Percentiles rank a stretch among this genome's conserved stretches.
Conservation (phyloP, 2,797 vertebrate genomes). For the Molossus molossus region DNA sequence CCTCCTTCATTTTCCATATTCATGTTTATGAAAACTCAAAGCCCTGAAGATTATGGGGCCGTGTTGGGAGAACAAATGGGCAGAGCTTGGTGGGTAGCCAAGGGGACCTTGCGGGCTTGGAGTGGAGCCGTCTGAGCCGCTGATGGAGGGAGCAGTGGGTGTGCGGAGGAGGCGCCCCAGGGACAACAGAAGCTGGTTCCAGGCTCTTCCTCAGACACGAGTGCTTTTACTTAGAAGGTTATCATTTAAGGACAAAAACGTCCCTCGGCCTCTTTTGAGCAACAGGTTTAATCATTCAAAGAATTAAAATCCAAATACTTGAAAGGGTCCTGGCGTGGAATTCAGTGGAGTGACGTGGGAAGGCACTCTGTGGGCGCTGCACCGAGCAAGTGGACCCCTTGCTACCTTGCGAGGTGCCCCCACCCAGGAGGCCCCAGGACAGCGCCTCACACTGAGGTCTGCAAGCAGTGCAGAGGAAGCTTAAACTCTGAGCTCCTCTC, state of each 20-base stretch:
- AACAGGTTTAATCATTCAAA: not conserved
- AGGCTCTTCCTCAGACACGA: not conserved
- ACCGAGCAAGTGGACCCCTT: accelerated
- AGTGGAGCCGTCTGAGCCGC: not conserved
- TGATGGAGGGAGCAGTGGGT: not conserved
- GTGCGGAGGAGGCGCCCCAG: not conserved
- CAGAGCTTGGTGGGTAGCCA: constrained; percentile 9
- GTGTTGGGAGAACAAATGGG: constrained; percentile 29
- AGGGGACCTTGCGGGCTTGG: not conserved
- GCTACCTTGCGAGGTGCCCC: not conserved
- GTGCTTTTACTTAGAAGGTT: not conserved
- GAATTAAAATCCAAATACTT: constrained; percentile 13
- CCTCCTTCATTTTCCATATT: not conserved
- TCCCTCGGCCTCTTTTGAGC: not conserved
- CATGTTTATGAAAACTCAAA: constrained; percentile 51
- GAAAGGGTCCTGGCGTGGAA: not conserved
- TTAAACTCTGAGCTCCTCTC: not conserved
- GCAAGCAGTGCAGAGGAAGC: not conserved
- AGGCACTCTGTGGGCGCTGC: accelerated
- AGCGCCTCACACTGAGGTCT: not conserved
- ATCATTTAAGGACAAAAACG: not conserved
- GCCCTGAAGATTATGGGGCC: constrained; percentile 6
- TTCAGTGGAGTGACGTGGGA: accelerated
- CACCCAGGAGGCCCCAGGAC: not conserved
- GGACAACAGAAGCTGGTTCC: not conserved